Evolutionary conservation across 2,113 vertebrate species (phyloP), one percentile per base, ranked within the genome.

Genomic region (Arizona elegans): DNA sequence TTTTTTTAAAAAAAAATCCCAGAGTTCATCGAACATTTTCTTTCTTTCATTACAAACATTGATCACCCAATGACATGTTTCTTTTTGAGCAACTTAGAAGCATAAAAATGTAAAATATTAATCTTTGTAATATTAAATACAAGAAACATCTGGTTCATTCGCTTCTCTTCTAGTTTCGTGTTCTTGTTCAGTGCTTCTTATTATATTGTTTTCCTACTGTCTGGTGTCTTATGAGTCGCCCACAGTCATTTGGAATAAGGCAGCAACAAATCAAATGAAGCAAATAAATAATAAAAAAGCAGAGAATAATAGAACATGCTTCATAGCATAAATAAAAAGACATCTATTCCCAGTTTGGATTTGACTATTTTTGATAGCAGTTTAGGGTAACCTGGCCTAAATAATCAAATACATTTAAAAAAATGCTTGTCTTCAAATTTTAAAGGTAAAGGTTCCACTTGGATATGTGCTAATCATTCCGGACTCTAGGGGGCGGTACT

Each of bases 101-200:
- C 87, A 88, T 88, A 88, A 88, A 81, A 88, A 88, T n/a, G 17
- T 88, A 88, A 88, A 88, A 53, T 88, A 54, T 54, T n/a, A 81
- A 81, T 81, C 13, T 54, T n/a, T 54, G n/a, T 54, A 88, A 54
- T 88, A 55, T 88, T 88, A 88, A 88, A 88, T 88, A n/a, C 52
- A 88, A 88, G 17, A 55, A 88, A 88, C 75, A 81, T 33, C 75
- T 81, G 75, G 75, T 81, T 81, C 75, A 81, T 43, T 81, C 75
- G 21, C 75, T 81, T 81, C 33, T 81, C 75, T 43, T 81, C 75
- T 81, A 43, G 33, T 81, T 43, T 43, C 17, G 75, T 38, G 33
- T 81, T 81, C 33, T 38, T 38, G 7, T 81, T 81, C 33, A 38
- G 10, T 43, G 75, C 75, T 43, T 81, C 33, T 81, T 81, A 81